phyloP scores from a whole-genome alignment of 2,113 vertebrate species.

The Platichthys flesus region DNA sequence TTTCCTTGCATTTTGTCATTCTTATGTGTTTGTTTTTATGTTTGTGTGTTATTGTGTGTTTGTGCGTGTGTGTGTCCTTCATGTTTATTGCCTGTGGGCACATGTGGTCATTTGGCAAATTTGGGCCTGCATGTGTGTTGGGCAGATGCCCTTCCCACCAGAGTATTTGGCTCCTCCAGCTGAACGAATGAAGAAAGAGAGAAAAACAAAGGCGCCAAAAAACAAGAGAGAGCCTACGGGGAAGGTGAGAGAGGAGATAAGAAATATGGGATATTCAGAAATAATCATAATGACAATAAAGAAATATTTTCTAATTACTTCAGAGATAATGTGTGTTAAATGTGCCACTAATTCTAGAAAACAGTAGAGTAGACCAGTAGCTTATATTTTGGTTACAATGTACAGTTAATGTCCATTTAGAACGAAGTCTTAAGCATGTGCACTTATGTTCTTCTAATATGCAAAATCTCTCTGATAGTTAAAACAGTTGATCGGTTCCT shows the following conservation, averaged over 20 bases:
- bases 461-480: too few species aligned
- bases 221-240: slow-evolving; percentile 83
- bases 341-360: too few species aligned
- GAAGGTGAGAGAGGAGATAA: slow-evolving; percentile 83
- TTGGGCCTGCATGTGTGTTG: slow-evolving; percentile 67
- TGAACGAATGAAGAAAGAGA: slow-evolving; percentile 86
- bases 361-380: too few species aligned
- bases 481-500: too few species aligned
- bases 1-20: slow-evolving; percentile 69
- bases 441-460: background rate
- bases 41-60: background rate
- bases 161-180: slow-evolving; percentile 86
- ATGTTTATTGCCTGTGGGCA: slow-evolving; percentile 43
- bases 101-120: slow-evolving; percentile 64
- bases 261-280: slow-evolving; percentile 15
- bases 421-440: background rate
- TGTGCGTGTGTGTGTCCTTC: slow-evolving; percentile 51
- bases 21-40: slow-evolving; percentile 55
- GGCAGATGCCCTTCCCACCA: slow-evolving; percentile 87
- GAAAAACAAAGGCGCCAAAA: slow-evolving; percentile 85
- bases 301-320: background rate
- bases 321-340: too few species aligned
- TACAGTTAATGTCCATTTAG: background rate
- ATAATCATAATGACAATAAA: background rate
- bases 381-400: too few species aligned